Conservation (phyloP, 2,113 vertebrate species). For the Microcebus tavaratra region DNA sequence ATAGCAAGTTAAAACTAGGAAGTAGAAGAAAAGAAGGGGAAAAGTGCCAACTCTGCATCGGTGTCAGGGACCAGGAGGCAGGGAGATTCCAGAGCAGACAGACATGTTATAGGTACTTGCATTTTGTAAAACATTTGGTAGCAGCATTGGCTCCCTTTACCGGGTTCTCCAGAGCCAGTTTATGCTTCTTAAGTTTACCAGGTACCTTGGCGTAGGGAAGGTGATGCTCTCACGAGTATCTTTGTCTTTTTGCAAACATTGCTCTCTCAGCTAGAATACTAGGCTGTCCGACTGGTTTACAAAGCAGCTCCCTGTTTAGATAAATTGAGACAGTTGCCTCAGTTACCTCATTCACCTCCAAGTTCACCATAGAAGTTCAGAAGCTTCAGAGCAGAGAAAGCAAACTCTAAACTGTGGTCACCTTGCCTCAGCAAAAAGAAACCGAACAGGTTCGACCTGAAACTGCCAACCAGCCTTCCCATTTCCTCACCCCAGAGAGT, state of each 20-base stretch:
- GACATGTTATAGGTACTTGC: too few species aligned
- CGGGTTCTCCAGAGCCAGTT: not conserved
- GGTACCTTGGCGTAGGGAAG: not conserved
- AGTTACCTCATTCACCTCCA: not conserved
- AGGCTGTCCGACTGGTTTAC: conserved; percentile 27
- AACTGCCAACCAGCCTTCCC: not conserved
- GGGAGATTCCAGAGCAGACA: not conserved
- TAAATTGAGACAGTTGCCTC: conserved; percentile 35
- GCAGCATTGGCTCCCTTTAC: not conserved
- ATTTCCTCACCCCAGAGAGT: not conserved
- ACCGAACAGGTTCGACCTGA: conserved; percentile 74
- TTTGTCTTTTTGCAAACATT: not conserved
- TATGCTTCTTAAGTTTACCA: not conserved
- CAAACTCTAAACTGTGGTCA: conserved; percentile 1
- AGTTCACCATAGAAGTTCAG: conserved; percentile 9
- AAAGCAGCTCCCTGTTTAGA: conserved; percentile 50
- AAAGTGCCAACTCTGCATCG: not conserved
- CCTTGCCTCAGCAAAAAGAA: conserved; percentile 54
- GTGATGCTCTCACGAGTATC: not conserved
- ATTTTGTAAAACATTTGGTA: not conserved
- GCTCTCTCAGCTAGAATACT: not conserved
- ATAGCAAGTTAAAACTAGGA: conserved; percentile 6
- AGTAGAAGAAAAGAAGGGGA: not conserved
- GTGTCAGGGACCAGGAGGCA: not conserved
- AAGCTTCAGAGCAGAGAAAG: conserved; percentile 52